Evolutionary conservation across 2,113 vertebrate species (phyloP).

Genomic region (Neolamprologus kungweensis): DNA sequence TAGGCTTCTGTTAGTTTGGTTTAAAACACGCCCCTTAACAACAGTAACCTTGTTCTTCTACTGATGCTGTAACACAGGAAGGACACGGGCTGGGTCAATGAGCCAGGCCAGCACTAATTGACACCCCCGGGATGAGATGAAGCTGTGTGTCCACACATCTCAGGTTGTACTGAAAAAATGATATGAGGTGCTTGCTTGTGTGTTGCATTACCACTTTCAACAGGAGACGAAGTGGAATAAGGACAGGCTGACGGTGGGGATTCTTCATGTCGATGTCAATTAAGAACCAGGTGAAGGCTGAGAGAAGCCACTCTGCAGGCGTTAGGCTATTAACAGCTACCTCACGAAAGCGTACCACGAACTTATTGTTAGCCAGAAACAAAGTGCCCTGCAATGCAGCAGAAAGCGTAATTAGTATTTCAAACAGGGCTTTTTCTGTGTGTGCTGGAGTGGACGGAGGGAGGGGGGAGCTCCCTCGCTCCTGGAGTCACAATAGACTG

Average conservation of each 20-base stretch:
- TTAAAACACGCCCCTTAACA: not conserved
- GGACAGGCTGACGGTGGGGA: not conserved
- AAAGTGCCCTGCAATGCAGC: conserved; percentile 54
- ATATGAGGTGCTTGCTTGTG: not conserved
- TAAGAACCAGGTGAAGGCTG: not conserved
- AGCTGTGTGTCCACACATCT: not conserved
- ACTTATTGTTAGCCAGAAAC: conserved; percentile 21
- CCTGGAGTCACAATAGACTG: conserved; percentile 39
- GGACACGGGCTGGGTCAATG: not conserved
- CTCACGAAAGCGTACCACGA: not conserved
- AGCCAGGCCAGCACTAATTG: not conserved
- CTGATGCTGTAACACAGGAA: not conserved
- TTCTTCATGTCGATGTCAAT: not conserved
- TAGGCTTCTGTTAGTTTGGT: not conserved
- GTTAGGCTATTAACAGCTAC: not conserved
- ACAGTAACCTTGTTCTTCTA: not conserved
- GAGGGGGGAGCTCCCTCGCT: not conserved
- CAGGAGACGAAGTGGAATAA: not conserved
- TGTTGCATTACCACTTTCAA: not conserved
- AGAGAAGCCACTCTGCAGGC: no score
- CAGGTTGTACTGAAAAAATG: not conserved
- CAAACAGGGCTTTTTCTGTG: conserved; percentile 25
- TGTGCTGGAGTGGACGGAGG: not conserved
- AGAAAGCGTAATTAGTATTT: conserved; percentile 57
- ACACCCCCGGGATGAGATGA: not conserved